Base-by-base conservation (phyloP, 2,797 vertebrate genomes). In the Pelochelys cantorii region DNA sequence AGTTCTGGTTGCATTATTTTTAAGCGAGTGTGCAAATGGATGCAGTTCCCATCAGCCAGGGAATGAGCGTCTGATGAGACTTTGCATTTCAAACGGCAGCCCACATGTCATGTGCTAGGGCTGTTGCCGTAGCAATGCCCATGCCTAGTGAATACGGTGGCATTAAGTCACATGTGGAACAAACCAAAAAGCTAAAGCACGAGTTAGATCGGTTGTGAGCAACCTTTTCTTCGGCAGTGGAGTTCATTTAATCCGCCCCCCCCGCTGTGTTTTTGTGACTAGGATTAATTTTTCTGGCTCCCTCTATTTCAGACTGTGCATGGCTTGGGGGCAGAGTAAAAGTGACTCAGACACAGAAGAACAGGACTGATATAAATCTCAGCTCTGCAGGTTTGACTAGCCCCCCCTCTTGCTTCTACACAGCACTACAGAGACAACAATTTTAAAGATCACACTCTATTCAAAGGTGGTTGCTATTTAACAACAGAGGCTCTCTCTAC, bases 41-140 rank as follows among this genome's bases (percentile, higher is more conserved):
- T 77, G 79, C 13, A 1, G 84, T 84, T 93, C 15, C 80, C 89
- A 92, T 62, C 79, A 96, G 31, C 65, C 81, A 82, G 84, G 71
- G 12, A 10, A 37, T 48, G 86, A 94, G 55, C 75, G 84, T 84
- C 92, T 86, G 81, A 79, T 5, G 75, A 79, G 55, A 54, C 34
- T 87, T 88, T 89, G 80, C 77, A 59, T 83, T 88, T 93, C 83
- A 90, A 86, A 90, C 81, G 77, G 84, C 78, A 95, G 83, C 88
- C 90, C 81, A 55, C 0, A 2, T 34, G 29, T 78, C 79, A 71
- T 13, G n/a, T 52, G 71, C 83, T 87, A 5, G n/a, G 90, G 83
- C 82, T 68, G 59, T 85, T 84, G 27, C 86, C 92, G 84, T 87
- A 79, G 71, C 75, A 56, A 79, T 85, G 74, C 54, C 77, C 71